Percentiles rank a stretch among this genome's conserved stretches.
phyloP scores from a whole-genome alignment of 2,797 vertebrate species.

The Syngnathus acus region DNA sequence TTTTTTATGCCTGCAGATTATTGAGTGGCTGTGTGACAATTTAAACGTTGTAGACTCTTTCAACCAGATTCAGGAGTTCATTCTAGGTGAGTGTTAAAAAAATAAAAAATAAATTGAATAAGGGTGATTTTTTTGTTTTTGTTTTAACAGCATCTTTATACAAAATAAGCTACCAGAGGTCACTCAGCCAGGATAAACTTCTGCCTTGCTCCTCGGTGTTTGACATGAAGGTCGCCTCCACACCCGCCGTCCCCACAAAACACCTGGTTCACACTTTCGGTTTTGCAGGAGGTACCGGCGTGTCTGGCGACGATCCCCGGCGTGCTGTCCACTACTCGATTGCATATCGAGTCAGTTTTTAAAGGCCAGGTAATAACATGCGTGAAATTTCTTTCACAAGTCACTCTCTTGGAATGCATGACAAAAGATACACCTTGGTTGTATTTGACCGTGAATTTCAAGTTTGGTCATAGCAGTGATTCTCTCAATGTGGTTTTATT shows the following conservation, averaged over 20 bases:
- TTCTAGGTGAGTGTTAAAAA: constrained; percentile 75
- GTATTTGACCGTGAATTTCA: background rate
- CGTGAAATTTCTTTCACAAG: background rate
- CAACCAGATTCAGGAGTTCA: constrained; percentile 92
- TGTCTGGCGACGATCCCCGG: constrained; percentile 75
- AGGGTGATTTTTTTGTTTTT: background rate
- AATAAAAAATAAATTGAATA: background rate
- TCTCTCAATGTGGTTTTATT: no score
- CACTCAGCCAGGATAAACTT: constrained; percentile 75
- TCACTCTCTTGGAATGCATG: background rate
- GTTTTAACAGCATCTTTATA: constrained; percentile 79
- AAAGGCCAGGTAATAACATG: constrained; percentile 71
- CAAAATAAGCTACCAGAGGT: constrained; percentile 75
- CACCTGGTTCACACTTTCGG: background rate
- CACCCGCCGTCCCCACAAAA: background rate
- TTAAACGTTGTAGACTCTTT: constrained; percentile 75
- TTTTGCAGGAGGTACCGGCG: constrained; percentile 52
- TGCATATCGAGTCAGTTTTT: constrained; percentile 74
- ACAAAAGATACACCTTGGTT: background rate
- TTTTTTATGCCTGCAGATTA: constrained; percentile 67
- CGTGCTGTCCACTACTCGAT: constrained; percentile 75
- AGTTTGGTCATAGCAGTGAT: background rate
- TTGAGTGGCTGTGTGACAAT: constrained; percentile 86
- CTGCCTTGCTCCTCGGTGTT: constrained; percentile 83
- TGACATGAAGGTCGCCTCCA: constrained; percentile 59